phyloP scores from a whole-genome alignment of 2,888 invertebrate genomes.

The Amphipoea oculea region DNA sequence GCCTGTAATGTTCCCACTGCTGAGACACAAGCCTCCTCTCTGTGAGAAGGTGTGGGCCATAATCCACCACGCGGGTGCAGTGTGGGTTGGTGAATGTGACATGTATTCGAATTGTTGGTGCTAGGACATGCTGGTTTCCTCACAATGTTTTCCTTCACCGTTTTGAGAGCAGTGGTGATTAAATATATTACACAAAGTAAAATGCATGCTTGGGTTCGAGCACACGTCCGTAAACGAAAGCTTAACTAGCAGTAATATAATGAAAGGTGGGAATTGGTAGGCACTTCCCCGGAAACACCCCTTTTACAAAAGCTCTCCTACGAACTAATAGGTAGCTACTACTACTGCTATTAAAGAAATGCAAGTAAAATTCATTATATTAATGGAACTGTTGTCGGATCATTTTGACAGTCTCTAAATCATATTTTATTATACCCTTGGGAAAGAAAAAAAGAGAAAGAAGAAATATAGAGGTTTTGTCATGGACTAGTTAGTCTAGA shows the following conservation, averaged over 20 bases:
- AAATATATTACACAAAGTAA: not conserved
- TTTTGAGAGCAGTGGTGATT: too few relatives aligned
- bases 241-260: not conserved
- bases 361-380: constrained; percentile 14
- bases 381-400: constrained; percentile 19
- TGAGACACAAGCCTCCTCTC: too few relatives aligned
- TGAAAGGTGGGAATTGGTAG: not conserved
- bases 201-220: not conserved
- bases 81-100: too few relatives aligned
- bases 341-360: not conserved
- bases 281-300: not conserved
- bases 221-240: not conserved
- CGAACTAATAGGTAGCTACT: not conserved
- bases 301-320: not conserved
- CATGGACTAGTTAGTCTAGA: not conserved
- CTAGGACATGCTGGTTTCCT: too few relatives aligned
- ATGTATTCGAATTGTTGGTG: too few relatives aligned
- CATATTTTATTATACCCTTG: constrained; percentile 17
- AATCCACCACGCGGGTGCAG: too few relatives aligned
- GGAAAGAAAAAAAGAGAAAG: not conserved
- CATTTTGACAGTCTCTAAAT: constrained; percentile 10
- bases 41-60: too few relatives aligned
- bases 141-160: too few relatives aligned
- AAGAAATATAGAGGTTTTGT: too few relatives aligned
- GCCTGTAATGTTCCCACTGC: not conserved